phyloP scores from a whole-genome alignment of 2,797 vertebrate genomes.

The Sebastes itinus region DNA sequence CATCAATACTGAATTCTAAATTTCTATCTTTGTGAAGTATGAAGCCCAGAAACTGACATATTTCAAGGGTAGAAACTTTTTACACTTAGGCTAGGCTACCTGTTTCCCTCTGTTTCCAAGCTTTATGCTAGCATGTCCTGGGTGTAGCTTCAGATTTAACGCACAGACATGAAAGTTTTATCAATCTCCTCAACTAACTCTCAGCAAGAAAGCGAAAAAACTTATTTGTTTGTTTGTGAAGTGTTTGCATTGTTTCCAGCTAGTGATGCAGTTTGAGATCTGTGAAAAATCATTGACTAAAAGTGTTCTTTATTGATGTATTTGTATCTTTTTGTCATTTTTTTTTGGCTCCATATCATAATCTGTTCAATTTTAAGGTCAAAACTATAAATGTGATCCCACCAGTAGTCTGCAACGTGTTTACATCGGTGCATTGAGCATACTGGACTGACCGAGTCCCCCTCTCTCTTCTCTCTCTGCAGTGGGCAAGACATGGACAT shows the following conservation, averaged over 20 bases:
- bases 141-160: no score
- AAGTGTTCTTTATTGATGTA: not conserved
- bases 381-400: not conserved
- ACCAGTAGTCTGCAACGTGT: not conserved
- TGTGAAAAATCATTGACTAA: not conserved
- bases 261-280: not conserved
- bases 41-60: not conserved
- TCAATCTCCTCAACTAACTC: no score
- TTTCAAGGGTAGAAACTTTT: not conserved
- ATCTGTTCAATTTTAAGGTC: not conserved
- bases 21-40: not conserved
- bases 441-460: not conserved
- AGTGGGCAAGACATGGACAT: constrained; percentile 99
- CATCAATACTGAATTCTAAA: not conserved
- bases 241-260: not conserved
- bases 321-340: not conserved
- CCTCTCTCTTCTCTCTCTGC: not conserved
- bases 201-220: not conserved
- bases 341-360: not conserved
- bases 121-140: not conserved
- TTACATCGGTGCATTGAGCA: not conserved
- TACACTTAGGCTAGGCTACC: not conserved
- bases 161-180: no score
- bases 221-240: not conserved
- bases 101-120: not conserved